These are phyloP conservation scores for Heliconius melpomene DNA, from an alignment of 1,140 invertebrate genomes.

Conservation along the genomic window DNA sequence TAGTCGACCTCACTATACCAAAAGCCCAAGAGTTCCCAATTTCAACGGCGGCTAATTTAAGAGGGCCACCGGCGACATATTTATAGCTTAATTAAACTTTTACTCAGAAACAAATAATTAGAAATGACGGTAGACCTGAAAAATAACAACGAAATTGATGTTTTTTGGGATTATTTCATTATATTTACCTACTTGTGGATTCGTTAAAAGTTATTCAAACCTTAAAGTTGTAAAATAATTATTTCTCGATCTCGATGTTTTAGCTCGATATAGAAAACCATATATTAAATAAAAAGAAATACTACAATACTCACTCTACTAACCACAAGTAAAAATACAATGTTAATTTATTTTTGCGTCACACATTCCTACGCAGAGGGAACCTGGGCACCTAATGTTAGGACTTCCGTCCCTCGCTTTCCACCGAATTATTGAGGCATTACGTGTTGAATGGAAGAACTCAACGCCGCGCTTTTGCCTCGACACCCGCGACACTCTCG, in stretches of 20 bases:
- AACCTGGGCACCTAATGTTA: neutral
- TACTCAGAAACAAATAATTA: conserved; percentile 74
- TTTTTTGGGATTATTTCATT: neutral
- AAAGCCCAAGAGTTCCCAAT: conserved; percentile 37
- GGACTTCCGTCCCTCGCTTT: neutral
- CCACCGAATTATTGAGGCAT: neutral
- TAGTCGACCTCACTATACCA: too few relatives aligned
- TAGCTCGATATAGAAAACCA: neutral
- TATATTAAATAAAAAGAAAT: neutral
- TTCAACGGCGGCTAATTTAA: conserved; percentile 64
- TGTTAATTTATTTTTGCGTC: neutral
- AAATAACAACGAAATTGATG: neutral
- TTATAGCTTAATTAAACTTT: conserved; percentile 82
- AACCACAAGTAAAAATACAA: neutral
- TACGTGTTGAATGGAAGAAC: neutral
- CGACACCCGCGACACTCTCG: too few relatives aligned
- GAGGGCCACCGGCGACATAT: conserved; percentile 75
- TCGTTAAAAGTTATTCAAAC: too few relatives aligned
- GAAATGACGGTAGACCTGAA: conserved; percentile 3
- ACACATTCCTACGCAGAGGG: neutral
- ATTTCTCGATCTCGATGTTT: neutral
- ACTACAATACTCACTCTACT: neutral
- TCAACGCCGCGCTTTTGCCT: neutral
- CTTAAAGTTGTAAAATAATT: too few relatives aligned
- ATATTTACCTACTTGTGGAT: too few relatives aligned